These are phyloP conservation scores for Elachura formosa DNA, from an alignment of 2,113 vertebrate species.

Conservation along the genomic window DNA sequence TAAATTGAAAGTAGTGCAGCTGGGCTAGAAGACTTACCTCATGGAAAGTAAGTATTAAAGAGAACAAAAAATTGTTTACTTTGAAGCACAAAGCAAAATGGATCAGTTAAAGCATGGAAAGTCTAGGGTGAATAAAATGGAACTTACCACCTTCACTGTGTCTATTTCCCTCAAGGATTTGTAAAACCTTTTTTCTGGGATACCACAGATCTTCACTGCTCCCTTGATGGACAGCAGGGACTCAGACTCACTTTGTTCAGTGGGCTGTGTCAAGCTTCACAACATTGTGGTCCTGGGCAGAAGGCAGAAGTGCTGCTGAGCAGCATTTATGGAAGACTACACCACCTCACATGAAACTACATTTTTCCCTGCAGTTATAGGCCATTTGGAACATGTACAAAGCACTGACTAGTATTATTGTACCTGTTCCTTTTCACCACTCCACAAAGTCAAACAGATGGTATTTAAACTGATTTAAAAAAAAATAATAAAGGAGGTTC, in stretches of 20 bases:
- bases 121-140: not conserved
- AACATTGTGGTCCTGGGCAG: fast-evolving
- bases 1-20: not conserved
- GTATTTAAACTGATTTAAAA: not conserved
- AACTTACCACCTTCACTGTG: not conserved
- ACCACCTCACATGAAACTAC: not conserved
- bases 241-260: not conserved
- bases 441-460: not conserved
- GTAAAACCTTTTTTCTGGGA: not conserved
- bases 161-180: not conserved
- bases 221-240: not conserved
- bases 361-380: not conserved
- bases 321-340: not conserved
- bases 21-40: not conserved
- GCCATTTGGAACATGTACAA: not conserved
- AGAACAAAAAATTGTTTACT: not conserved
- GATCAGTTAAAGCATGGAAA: not conserved
- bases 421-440: not conserved
- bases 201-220: not conserved
- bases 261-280: too few relatives aligned
- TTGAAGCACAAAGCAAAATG: not conserved
- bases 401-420: not conserved
- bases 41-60: not conserved
- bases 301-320: not conserved
- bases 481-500: not conserved